phyloP scores from a whole-genome alignment of 92 coral and sea anemone genomes.

The Porites lobata region DNA sequence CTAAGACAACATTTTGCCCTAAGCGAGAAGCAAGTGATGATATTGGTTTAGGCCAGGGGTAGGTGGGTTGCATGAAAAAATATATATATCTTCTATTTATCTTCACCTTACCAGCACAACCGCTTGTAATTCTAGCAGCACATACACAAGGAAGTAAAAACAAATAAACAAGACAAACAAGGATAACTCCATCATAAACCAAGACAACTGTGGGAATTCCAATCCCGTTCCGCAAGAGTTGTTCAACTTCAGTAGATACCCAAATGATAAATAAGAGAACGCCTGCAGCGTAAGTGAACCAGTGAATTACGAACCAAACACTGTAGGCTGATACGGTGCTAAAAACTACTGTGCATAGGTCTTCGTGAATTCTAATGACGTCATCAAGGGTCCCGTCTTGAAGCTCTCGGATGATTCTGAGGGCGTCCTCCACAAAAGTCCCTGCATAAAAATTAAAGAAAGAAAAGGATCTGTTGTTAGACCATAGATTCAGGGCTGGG shows the following conservation, averaged over 20 bases:
- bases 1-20: no score
- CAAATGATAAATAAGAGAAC: conserved; percentile 55
- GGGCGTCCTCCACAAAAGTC: not conserved
- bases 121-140: conserved; percentile 81
- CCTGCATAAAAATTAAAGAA: not conserved
- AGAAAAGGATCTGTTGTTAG: not conserved
- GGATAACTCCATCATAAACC: conserved; percentile 31
- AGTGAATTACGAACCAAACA: conserved; percentile 82
- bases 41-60: no score
- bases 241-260: conserved; percentile 49
- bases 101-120: conserved; percentile 67
- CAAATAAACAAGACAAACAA: conserved; percentile 46
- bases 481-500: not conserved
- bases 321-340: conserved; percentile 79
- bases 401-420: not conserved
- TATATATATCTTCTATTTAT: not conserved
- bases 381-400: conserved; percentile 39
- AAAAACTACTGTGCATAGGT: conserved; percentile 67
- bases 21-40: no score
- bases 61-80: not conserved
- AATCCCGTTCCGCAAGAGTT: not conserved
- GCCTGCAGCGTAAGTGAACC: conserved; percentile 76
- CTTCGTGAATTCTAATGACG: conserved; percentile 66
- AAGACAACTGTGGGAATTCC: not conserved
- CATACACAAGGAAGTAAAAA: conserved; percentile 77